Evolutionary conservation across 2,888 invertebrate genomes (phyloP), one percentile per base, ranked within the genome.

Genomic region (Lepidonotus clava): DNA sequence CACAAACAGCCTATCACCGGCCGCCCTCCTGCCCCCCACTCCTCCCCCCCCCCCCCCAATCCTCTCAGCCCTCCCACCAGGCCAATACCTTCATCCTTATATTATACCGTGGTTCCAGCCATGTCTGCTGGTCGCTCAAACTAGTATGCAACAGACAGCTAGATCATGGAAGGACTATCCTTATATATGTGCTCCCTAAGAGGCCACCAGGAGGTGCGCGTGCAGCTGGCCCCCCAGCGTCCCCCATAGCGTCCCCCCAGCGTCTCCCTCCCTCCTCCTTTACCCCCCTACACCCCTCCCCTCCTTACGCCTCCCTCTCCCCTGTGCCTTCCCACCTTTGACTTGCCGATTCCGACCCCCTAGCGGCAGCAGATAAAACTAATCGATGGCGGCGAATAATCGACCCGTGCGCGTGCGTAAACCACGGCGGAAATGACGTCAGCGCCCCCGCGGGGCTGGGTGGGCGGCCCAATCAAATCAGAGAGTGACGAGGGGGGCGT

Each of bases 341-440:
- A 80, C 80, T 51, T 80, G 80, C 80, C 41, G 80, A 80, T 80
- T 80, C 21, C 41, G 51, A 51, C 46, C 41, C 41, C 80, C 80
- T 80, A 80, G 80, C 80, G 80, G 51, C 46, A 80, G 18, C 32
- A 80, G 80, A 80, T 80, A 80, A 51, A 80, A 80, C 80, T 80
- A 80, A 80, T 80, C 80, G 80, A 80, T 80, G 1, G 51, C 80
- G 14, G 46, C 32, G 80, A 80, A 80, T 80, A 80, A 80, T 80
- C 80, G 80, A 80, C 46, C 51, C 46, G 80, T 80, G 80, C 51
- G 80, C 51, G 18, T 80, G 80, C 41, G 80, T 41, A 80, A 51
- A 28, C 24, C 71, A n/a, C 80, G 4, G 1, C 24, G 80, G 80
- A 80, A 14, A 24, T 46, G 80, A 46, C 80, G 80, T 80, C 80